phyloP scores from a whole-genome alignment of 2,797 vertebrate genomes.

The Clarias fuscus region DNA sequence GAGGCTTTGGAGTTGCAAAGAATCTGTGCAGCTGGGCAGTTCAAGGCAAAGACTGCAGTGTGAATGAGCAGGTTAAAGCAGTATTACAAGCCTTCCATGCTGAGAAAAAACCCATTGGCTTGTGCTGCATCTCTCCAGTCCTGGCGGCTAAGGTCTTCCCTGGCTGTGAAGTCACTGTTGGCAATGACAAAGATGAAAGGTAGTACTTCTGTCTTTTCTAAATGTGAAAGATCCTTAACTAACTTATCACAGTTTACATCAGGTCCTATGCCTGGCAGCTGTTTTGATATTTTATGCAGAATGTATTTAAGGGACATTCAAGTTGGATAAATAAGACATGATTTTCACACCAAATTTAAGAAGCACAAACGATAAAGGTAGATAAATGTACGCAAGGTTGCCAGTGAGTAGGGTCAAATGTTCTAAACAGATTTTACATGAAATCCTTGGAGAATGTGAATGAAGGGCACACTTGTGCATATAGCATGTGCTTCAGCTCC shows the following conservation, averaged over 20 bases:
- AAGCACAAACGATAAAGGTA: background rate
- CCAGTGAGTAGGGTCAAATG: background rate
- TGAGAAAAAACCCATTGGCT: slow-evolving; percentile 78
- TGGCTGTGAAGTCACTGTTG: slow-evolving; percentile 80
- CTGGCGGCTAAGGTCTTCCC: slow-evolving; percentile 81
- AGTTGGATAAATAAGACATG: background rate
- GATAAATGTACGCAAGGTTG: background rate
- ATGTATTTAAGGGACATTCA: background rate
- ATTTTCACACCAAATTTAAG: background rate
- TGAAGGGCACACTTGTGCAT: background rate
- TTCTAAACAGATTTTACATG: background rate
- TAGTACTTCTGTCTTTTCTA: slow-evolving; percentile 57
- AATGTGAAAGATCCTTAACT: background rate
- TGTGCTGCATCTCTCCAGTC: slow-evolving; percentile 82
- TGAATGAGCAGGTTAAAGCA: slow-evolving; percentile 72
- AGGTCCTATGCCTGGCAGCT: too few relatives aligned
- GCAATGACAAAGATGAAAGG: slow-evolving; percentile 74
- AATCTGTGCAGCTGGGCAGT: slow-evolving; percentile 85
- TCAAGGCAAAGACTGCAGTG: slow-evolving; percentile 78
- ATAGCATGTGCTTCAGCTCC: background rate
- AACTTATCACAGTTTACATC: background rate
- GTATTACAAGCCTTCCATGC: slow-evolving; percentile 74
- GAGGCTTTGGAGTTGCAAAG: slow-evolving; percentile 81
- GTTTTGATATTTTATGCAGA: background rate
- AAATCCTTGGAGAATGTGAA: background rate